Percentiles rank a stretch among this genome's conserved stretches.
Conservation (phyloP, 2,797 vertebrate genomes). For the Pseudochaenichthys georgianus region DNA sequence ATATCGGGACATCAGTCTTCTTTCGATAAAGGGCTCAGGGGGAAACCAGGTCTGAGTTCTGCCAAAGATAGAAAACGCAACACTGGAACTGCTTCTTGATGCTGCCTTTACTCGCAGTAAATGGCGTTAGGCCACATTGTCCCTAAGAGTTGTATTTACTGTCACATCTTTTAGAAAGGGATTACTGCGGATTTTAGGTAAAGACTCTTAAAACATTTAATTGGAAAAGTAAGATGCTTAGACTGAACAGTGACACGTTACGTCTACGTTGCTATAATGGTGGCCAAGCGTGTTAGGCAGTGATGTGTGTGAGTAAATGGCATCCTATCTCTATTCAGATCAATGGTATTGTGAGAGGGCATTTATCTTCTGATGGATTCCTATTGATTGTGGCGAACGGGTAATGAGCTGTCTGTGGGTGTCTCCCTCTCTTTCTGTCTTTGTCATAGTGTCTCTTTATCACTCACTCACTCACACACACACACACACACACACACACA, state of each 20-base stretch:
- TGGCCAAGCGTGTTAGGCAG: conserved; percentile 2
- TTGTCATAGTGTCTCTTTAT: conserved; percentile 45
- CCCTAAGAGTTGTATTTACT: conserved; percentile 47
- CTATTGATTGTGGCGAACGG: conserved; percentile 49
- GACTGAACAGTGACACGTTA: conserved; percentile 17
- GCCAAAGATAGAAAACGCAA: conserved; percentile 44
- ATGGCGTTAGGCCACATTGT: conserved; percentile 37
- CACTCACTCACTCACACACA: too few species aligned
- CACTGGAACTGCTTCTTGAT: conserved; percentile 49
- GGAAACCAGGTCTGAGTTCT: conserved; percentile 42
- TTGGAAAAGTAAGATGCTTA: conserved; percentile 31
- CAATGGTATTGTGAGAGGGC: conserved; percentile 43
- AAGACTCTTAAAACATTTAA: conserved; percentile 35
- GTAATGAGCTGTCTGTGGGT: conserved; percentile 65
- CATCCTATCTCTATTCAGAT: conserved; percentile 47
- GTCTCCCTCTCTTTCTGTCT: conserved; percentile 47
- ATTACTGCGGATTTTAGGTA: conserved; percentile 56
- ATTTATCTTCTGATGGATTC: conserved; percentile 55
- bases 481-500: too few species aligned
- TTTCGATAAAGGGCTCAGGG: conserved; percentile 53
- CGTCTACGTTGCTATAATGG: conserved; percentile 10
- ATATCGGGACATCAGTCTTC: conserved; percentile 68
- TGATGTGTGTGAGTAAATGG: conserved; percentile 31
- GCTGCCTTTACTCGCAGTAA: conserved; percentile 51
- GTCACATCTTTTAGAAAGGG: conserved; percentile 56